Conservation (phyloP, 2,797 vertebrate species). For the Silurus lanzhouensis region DNA sequence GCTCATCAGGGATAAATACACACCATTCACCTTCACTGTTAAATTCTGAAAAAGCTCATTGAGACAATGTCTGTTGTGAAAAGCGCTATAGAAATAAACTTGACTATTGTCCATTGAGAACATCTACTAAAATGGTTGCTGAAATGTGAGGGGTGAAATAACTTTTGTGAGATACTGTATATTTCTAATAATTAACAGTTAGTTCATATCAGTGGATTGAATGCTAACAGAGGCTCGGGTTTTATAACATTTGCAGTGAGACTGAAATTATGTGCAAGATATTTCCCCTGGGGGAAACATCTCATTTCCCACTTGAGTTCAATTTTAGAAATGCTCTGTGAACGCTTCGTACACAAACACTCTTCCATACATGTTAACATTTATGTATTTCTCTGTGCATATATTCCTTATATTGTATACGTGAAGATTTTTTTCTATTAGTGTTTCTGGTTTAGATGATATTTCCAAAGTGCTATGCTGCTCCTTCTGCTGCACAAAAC, state of each 20-base stretch:
- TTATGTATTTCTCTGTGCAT: neutral
- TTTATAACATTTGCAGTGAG: neutral
- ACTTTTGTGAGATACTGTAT: too few species aligned
- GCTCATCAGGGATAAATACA: too few species aligned
- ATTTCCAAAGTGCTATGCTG: constrained; percentile 31
- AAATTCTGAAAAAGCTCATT: too few species aligned
- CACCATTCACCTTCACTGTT: too few species aligned
- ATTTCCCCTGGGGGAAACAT: neutral
- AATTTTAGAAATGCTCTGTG: neutral
- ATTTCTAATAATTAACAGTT: neutral
- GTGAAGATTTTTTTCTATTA: neutral
- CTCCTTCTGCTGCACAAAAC: constrained; percentile 29
- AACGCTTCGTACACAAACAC: neutral
- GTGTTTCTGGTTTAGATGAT: constrained; percentile 3
- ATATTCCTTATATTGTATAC: neutral
- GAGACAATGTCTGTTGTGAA: too few species aligned
- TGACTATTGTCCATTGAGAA: too few species aligned
- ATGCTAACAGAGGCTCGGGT: neutral
- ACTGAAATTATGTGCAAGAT: too few species aligned
- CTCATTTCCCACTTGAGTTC: neutral
- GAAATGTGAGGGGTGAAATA: too few species aligned
- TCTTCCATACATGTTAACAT: neutral
- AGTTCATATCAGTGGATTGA: neutral
- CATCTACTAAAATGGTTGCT: too few species aligned
- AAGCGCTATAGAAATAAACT: too few species aligned